Evolutionary conservation across 2,797 vertebrate genomes (phyloP).

Genomic region (Rhinatrema bivittatum): DNA sequence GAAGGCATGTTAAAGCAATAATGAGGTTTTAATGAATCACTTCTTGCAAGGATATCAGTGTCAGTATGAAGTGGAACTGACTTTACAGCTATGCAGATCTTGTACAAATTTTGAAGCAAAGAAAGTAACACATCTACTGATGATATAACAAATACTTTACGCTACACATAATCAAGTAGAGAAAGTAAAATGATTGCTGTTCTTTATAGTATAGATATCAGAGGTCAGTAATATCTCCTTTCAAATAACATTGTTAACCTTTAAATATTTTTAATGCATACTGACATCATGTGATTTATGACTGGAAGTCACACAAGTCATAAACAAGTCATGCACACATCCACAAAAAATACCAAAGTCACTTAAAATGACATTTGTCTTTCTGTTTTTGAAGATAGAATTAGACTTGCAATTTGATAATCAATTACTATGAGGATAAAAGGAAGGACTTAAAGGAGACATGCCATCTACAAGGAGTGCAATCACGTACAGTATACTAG

Average conservation of each 20-base stretch:
- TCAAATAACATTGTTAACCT: not conserved
- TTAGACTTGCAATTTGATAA: too few species aligned
- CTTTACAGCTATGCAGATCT: not conserved
- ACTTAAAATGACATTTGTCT: too few species aligned
- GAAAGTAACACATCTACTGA: not conserved
- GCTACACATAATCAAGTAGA: constrained; percentile 3
- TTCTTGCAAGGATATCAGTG: constrained; percentile 2
- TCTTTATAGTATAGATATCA: not conserved
- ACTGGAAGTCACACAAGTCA: not conserved
- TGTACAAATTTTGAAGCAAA: constrained; percentile 4
- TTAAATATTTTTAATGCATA: not conserved
- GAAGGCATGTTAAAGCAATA: constrained; percentile 2
- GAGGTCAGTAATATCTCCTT: not conserved
- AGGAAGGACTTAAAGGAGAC: too few species aligned
- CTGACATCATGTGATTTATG: not conserved
- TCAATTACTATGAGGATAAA: too few species aligned
- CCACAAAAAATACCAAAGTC: too few species aligned
- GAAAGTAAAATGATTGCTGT: constrained; percentile 1
- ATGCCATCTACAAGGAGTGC: too few species aligned
- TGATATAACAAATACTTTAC: too few species aligned
- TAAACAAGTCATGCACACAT: too few species aligned
- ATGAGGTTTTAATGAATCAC: constrained; percentile 1
- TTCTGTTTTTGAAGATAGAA: too few species aligned
- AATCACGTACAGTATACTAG: too few species aligned
- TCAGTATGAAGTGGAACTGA: not conserved